Conservation (phyloP, 1,140 invertebrate genomes). For the Nasonia vitripennis region DNA sequence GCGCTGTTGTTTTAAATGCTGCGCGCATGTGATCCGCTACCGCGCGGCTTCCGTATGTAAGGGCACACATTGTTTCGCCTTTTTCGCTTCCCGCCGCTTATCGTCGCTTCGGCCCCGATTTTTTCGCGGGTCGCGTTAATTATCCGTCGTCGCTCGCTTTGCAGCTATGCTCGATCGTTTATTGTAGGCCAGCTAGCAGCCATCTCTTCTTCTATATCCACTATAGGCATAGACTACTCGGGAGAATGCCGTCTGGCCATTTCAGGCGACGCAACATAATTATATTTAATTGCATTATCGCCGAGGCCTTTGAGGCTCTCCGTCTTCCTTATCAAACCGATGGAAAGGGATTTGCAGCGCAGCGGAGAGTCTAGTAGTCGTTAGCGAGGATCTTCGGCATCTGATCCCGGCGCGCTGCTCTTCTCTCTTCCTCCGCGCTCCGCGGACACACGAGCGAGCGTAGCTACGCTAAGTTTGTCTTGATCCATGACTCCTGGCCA, state of each 20-base stretch:
- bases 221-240: too few relatives aligned
- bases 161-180: too few relatives aligned
- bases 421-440: not conserved
- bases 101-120: not conserved
- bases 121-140: not conserved
- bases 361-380: slow-evolving; percentile 10
- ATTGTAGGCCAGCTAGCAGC: too few relatives aligned
- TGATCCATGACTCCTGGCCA: slow-evolving; percentile 36
- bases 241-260: slow-evolving; percentile 9
- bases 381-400: slow-evolving; percentile 35
- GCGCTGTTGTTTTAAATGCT: slow-evolving; percentile 14
- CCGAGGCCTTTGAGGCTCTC: not conserved
- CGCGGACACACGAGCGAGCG: not conserved
- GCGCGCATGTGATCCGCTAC: not conserved
- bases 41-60: not conserved
- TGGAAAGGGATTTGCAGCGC: slow-evolving; percentile 21
- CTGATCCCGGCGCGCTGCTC: not conserved
- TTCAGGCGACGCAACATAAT: slow-evolving; percentile 4
- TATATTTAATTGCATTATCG: slow-evolving; percentile 48
- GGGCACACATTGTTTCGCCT: not conserved
- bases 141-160: too few relatives aligned
- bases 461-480: slow-evolving; percentile 44
- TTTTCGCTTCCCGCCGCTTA: too few relatives aligned
- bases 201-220: too few relatives aligned
- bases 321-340: slow-evolving; percentile 27